Percentiles rank a stretch among this genome's conserved stretches.
Conservation (phyloP, 2,888 invertebrate species). For the Athalia cordata region DNA sequence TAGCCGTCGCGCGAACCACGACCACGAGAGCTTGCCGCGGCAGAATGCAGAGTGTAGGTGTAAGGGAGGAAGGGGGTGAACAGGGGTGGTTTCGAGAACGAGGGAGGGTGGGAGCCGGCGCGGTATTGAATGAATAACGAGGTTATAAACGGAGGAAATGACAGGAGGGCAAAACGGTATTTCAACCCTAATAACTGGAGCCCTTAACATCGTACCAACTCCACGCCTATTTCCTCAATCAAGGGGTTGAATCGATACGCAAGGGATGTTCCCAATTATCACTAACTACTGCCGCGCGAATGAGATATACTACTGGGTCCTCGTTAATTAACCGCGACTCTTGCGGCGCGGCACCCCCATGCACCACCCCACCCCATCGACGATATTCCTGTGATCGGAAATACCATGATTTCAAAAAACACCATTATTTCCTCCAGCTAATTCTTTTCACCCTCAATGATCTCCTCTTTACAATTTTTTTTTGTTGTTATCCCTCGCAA, state of each 20-base stretch:
- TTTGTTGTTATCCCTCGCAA: background rate
- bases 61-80: background rate
- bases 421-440: no score
- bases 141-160: conserved; percentile 51
- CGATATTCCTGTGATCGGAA: background rate
- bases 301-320: conserved; percentile 52
- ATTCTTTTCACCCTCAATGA: background rate
- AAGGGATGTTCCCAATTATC: conserved; percentile 71
- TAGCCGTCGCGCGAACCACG: conserved; percentile 12
- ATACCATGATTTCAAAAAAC: no score
- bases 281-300: conserved; percentile 65
- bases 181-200: conserved; percentile 60
- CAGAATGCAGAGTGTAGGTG: background rate
- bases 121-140: conserved; percentile 50
- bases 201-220: conserved; percentile 57
- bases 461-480: background rate
- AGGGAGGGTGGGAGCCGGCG: conserved; percentile 19
- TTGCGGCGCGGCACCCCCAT: background rate
- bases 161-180: conserved; percentile 49
- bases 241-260: conserved; percentile 66
- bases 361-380: no score
- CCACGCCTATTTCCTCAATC: conserved; percentile 69
- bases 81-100: background rate
- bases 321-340: conserved; percentile 39
- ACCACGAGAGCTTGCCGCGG: conserved; percentile 6